Percentiles rank a stretch among this genome's conserved stretches.
Evolutionary conservation across 2,888 invertebrate species (phyloP).

Genomic region (Kuschelorhynchus macadamiae): DNA sequence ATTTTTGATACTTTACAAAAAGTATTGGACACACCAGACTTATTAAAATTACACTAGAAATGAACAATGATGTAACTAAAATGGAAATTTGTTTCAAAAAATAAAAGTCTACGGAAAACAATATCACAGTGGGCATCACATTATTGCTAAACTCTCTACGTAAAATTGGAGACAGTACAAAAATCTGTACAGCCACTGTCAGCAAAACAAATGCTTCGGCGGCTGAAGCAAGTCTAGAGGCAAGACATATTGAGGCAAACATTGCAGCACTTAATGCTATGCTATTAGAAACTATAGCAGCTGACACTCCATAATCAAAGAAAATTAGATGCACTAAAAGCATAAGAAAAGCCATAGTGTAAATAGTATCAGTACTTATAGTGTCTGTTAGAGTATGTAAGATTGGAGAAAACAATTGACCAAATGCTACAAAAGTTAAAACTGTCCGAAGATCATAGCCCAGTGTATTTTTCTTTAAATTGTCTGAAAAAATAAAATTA

Average conservation of each 20-base stretch:
- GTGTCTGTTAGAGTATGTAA: constrained; percentile 95
- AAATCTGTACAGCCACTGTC: constrained; percentile 89
- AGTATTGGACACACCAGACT: constrained; percentile 81
- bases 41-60: constrained; percentile 74
- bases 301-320: constrained; percentile 91
- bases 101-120: constrained; percentile 71
- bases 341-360: constrained; percentile 91
- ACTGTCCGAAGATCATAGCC: constrained; percentile 83
- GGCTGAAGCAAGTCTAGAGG: constrained; percentile 89
- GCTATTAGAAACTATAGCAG: constrained; percentile 91
- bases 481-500: constrained; percentile 6
- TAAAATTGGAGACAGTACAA: constrained; percentile 90
- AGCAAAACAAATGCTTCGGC: constrained; percentile 91
- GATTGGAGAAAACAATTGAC: constrained; percentile 91
- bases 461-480: constrained; percentile 51
- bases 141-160: constrained; percentile 73
- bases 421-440: constrained; percentile 86
- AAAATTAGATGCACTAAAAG: constrained; percentile 90
- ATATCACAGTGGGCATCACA: constrained; percentile 71
- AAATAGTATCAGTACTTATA: constrained; percentile 97
- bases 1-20: constrained; percentile 83
- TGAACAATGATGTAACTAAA: constrained; percentile 75
- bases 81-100: constrained; percentile 73
- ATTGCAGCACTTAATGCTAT: constrained; percentile 95
- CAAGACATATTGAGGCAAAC: constrained; percentile 94